Conservation (phyloP, 2,797 vertebrate species). For the Gymnoscopelus microlampas region DNA sequence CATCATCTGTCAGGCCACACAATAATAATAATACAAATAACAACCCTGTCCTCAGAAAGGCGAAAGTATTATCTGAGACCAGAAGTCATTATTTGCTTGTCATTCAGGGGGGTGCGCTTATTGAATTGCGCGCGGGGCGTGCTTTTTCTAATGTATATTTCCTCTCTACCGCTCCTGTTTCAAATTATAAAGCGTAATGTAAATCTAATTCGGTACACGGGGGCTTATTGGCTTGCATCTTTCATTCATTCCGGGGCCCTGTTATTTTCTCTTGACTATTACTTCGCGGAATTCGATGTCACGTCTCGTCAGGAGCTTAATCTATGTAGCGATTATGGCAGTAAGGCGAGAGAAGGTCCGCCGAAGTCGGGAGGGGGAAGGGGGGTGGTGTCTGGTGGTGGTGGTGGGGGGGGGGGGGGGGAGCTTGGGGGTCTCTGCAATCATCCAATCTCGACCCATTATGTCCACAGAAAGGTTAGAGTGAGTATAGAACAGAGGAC, state of each 20-base stretch:
- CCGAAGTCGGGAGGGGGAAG: conserved; percentile 8
- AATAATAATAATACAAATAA: not conserved
- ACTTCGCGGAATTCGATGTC: conserved; percentile 59
- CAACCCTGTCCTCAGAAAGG: conserved; percentile 22
- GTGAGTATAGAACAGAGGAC: conserved; percentile 34
- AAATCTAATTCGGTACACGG: conserved; percentile 71
- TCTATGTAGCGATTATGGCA: conserved; percentile 48
- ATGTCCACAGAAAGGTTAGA: conserved; percentile 15
- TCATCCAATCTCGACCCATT: conserved; percentile 12
- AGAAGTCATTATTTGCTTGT: conserved; percentile 58
- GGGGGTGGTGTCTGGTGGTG: too few species aligned
- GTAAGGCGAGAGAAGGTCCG: conserved; percentile 26
- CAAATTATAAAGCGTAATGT: conserved; percentile 63
- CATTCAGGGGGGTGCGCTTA: conserved; percentile 52
- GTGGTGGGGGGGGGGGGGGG: too few species aligned
- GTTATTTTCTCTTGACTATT: conserved; percentile 63
- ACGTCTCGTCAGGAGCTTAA: conserved; percentile 49
- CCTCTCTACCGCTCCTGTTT: conserved; percentile 64
- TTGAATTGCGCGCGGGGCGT: conserved; percentile 54
- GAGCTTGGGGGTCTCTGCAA: not conserved
- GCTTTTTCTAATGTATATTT: conserved; percentile 74
- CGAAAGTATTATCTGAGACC: conserved; percentile 48
- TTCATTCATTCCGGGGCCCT: conserved; percentile 73
- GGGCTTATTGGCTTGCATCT: conserved; percentile 71
- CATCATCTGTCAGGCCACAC: conserved; percentile 10